Conservation (phyloP, 2,888 invertebrate species). For the Machimus atricapillus region DNA sequence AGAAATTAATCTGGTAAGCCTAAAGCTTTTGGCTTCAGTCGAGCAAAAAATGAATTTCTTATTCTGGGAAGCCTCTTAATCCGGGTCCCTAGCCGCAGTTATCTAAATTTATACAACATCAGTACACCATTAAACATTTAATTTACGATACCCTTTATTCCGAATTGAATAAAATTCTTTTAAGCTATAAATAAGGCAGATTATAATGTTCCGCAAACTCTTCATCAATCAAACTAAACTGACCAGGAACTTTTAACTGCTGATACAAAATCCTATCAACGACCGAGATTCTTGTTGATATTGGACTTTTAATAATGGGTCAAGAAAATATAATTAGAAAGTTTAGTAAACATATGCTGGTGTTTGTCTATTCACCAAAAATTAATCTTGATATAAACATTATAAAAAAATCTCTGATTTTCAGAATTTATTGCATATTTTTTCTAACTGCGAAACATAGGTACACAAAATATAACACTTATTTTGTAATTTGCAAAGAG, state of each 20-base stretch:
- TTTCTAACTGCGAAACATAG: too few relatives aligned
- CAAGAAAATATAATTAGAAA: neutral
- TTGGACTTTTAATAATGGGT: neutral
- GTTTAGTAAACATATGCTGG: neutral
- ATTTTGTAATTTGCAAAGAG: too few relatives aligned
- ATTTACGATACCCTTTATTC: neutral
- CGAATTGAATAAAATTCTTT: neutral
- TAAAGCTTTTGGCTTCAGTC: neutral
- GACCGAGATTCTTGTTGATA: too few relatives aligned
- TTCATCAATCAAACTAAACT: too few relatives aligned
- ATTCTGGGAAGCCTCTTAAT: neutral
- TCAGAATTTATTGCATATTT: neutral
- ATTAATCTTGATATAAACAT: neutral
- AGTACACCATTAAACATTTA: neutral
- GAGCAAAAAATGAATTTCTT: neutral
- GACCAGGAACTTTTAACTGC: too few relatives aligned
- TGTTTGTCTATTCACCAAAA: neutral
- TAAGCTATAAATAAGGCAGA: too few relatives aligned
- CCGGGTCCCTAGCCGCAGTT: neutral
- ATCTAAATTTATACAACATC: neutral
- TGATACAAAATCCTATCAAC: too few relatives aligned
- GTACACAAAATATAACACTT: too few relatives aligned
- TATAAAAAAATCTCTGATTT: neutral
- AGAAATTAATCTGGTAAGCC: neutral
- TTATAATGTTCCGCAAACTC: too few relatives aligned